A percentile compares a stretch with the other conserved stretches of the same genome.
Evolutionary conservation across 2,113 vertebrate species (phyloP).

Genomic region (Clarias batrachus): DNA sequence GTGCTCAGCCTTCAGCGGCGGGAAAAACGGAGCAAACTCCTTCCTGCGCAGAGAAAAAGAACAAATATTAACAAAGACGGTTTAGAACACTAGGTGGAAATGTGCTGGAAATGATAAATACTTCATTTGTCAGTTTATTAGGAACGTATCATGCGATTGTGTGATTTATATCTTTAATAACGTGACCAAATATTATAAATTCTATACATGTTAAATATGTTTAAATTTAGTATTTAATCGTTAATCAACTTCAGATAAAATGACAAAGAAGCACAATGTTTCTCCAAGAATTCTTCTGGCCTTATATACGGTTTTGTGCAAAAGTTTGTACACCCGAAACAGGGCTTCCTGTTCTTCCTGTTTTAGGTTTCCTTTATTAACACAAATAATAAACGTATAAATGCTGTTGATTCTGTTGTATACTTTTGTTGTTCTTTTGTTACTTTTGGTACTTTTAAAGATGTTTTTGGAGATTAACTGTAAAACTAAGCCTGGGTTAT

Average conservation of each 20-base stretch:
- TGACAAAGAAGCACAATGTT: background rate
- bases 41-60: constrained; percentile 24
- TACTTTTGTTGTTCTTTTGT: background rate
- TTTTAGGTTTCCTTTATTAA: background rate
- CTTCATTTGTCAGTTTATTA: background rate
- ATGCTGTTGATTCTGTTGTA: background rate
- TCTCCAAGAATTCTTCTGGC: background rate
- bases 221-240: background rate
- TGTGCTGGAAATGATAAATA: background rate
- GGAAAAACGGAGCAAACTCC: constrained; percentile 48
- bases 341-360: background rate
- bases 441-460: background rate
- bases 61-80: background rate
- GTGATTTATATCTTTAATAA: background rate
- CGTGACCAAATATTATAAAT: background rate
- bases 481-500: background rate
- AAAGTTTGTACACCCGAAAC: background rate
- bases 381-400: background rate
- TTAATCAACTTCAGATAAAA: background rate
- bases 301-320: background rate
- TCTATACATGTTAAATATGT: background rate
- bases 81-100: background rate
- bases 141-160: background rate
- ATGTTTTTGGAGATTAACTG: background rate
- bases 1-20: constrained; percentile 48